Evolutionary conservation across 2,797 vertebrate genomes (phyloP).

Genomic region (Phyllotis vaccarum): DNA sequence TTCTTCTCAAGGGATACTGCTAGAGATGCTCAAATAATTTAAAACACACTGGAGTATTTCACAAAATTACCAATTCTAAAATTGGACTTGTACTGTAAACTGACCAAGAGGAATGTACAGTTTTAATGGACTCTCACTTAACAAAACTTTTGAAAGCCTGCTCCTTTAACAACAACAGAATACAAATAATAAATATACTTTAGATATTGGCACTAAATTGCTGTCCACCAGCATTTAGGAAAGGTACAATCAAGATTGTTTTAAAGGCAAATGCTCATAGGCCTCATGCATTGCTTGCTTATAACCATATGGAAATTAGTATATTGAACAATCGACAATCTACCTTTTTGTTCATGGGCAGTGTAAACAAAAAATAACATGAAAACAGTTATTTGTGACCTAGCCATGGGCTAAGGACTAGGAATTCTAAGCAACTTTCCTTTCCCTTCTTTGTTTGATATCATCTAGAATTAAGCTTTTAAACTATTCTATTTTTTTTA

Average conservation of each 20-base stretch:
- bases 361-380: neutral
- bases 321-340: slow-evolving; percentile 6
- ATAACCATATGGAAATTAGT: neutral
- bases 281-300: neutral
- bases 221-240: neutral
- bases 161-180: neutral
- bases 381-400: neutral
- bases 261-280: neutral
- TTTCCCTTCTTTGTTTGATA: neutral
- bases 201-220: slow-evolving; percentile 6
- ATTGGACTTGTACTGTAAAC: slow-evolving; percentile 27
- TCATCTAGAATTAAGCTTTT: neutral
- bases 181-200: slow-evolving; percentile 25
- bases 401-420: neutral
- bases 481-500: neutral
- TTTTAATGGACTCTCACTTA: neutral
- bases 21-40: slow-evolving; percentile 41
- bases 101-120: neutral
- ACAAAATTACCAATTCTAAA: slow-evolving; percentile 26
- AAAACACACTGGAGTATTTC: slow-evolving; percentile 43
- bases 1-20: slow-evolving; percentile 6
- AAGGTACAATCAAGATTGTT: neutral
- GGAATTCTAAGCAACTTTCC: slow-evolving; percentile 2
- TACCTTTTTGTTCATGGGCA: slow-evolving; percentile 22
- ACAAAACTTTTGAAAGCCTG: slow-evolving; percentile 17